These are phyloP conservation scores for Scrobipalpa atriplicella DNA, from an alignment of 2,888 invertebrate genomes.

Conservation along the genomic window DNA sequence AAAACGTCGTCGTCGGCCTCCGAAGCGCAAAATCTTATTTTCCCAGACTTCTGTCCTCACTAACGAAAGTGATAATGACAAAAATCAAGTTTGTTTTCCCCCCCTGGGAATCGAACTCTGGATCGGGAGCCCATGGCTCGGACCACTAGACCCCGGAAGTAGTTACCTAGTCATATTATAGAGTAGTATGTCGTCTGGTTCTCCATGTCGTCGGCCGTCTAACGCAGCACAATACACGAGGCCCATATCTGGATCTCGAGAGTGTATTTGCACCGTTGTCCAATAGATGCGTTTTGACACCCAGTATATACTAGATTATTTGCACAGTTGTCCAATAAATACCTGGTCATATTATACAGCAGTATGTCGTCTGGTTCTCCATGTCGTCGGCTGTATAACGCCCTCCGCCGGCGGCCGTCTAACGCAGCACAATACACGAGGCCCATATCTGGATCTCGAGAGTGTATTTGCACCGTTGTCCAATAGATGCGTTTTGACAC, in stretches of 20 bases:
- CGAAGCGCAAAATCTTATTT: too few relatives aligned
- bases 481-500: conserved; percentile 86
- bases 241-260: conserved; percentile 13
- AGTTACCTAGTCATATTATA: neutral
- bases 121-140: too few relatives aligned
- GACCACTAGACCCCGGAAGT: too few relatives aligned
- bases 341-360: neutral
- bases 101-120: too few relatives aligned
- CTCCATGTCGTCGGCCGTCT: conserved; percentile 83
- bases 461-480: conserved; percentile 71
- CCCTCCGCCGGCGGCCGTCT: conserved; percentile 81
- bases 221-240: conserved; percentile 65
- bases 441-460: conserved; percentile 13
- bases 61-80: too few relatives aligned
- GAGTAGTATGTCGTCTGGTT: conserved; percentile 86
- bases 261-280: conserved; percentile 71
- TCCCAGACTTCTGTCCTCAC: too few relatives aligned
- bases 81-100: too few relatives aligned
- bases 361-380: conserved; percentile 88
- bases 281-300: conserved; percentile 86
- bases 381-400: conserved; percentile 75
- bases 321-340: too few relatives aligned
- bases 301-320: too few relatives aligned
- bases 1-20: neutral
- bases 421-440: conserved; percentile 65